Percentiles rank a stretch among this genome's conserved stretches.
Conservation (phyloP, 1,140 invertebrate species). For the Panagrolaimus sp. region DNA sequence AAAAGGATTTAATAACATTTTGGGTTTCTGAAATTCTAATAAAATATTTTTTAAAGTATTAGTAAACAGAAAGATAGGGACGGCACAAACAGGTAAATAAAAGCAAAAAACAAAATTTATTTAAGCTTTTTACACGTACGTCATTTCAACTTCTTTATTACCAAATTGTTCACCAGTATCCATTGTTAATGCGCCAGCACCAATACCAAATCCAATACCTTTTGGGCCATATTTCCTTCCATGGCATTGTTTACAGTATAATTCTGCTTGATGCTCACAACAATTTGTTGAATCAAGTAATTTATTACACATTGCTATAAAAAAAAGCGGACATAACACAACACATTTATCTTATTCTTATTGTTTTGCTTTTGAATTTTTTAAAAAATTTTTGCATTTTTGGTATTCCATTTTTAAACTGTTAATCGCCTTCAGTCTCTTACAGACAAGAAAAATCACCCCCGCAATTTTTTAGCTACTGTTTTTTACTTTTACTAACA, state of each 20-base stretch:
- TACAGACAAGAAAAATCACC: no score
- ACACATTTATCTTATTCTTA: background rate
- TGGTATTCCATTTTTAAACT: no score
- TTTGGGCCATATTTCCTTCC: conserved; percentile 84
- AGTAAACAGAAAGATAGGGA: background rate
- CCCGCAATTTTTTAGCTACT: background rate
- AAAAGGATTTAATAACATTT: background rate
- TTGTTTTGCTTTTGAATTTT: no score
- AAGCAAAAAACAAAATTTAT: conserved; percentile 11
- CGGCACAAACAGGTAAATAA: conserved; percentile 1
- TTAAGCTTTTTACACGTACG: conserved; percentile 38
- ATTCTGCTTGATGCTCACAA: conserved; percentile 84
- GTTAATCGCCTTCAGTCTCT: no score
- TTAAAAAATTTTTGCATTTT: no score
- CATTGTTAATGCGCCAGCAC: conserved; percentile 92
- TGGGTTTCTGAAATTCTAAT: no score
- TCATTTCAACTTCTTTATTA: conserved; percentile 58
- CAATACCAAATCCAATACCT: conserved; percentile 92
- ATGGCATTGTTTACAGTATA: conserved; percentile 90
- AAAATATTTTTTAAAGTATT: background rate
- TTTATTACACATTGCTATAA: conserved; percentile 78
- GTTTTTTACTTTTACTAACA: background rate
- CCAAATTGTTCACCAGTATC: conserved; percentile 78
- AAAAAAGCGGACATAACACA: background rate
- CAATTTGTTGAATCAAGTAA: conserved; percentile 87